Conservation (phyloP, 2,113 vertebrate genomes). For the Papio anubis region DNA sequence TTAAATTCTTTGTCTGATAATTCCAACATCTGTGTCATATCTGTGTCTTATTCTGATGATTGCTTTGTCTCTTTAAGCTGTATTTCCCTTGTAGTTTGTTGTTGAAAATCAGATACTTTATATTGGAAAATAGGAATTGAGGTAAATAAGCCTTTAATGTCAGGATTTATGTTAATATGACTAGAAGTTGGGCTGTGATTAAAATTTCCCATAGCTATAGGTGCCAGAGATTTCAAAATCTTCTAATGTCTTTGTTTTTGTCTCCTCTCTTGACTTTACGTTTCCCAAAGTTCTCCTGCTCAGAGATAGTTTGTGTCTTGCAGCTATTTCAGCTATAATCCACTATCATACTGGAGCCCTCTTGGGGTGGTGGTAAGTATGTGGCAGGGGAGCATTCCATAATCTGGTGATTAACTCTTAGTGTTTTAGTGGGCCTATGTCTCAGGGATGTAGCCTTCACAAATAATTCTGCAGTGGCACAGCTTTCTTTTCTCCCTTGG, state of each 20-base stretch:
- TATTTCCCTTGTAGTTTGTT: not conserved
- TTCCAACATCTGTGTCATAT: not conserved
- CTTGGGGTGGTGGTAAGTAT: not conserved
- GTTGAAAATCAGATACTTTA: not conserved
- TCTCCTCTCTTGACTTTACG: not conserved
- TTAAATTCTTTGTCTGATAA: not conserved
- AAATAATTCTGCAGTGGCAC: not conserved
- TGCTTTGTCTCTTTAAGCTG: not conserved
- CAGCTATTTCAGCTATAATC: not conserved
- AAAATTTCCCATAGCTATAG: not conserved
- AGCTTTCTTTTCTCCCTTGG: not conserved
- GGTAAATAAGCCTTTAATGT: not conserved
- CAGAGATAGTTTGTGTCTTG: not conserved
- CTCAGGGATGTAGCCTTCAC: not conserved
- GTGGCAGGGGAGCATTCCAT: not conserved
- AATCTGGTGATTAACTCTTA: not conserved
- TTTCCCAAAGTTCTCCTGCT: not conserved
- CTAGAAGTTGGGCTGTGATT: not conserved
- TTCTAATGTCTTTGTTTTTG: not conserved
- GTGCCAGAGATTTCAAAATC: slow-evolving; percentile 14
- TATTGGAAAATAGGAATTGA: not conserved
- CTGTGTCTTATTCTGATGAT: not conserved
- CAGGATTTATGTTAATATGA: not conserved
- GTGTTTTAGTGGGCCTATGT: not conserved
- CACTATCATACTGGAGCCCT: not conserved